Evolutionary conservation across 35 echinoderm and acorn worm genomes (phyloP).

Genomic region (Diadema setosum): DNA sequence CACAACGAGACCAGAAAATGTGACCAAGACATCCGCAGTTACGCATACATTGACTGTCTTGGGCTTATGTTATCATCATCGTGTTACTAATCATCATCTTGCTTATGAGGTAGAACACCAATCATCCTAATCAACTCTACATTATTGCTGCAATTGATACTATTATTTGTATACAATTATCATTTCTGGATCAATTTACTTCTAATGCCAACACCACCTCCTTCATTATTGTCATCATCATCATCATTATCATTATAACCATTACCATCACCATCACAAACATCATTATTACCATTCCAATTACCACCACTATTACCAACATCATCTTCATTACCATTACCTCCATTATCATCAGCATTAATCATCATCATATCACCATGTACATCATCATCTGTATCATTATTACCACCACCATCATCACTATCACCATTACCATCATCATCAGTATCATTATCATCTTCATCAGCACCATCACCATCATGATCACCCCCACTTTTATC

Average conservation of each 20-base stretch:
- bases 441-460: background rate
- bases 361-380: background rate
- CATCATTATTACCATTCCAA: background rate
- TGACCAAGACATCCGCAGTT: background rate
- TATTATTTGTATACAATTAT: too few relatives aligned
- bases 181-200: too few relatives aligned
- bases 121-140: too few relatives aligned
- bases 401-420: background rate
- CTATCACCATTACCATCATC: background rate
- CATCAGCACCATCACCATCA: background rate
- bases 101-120: too few relatives aligned
- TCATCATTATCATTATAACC: background rate
- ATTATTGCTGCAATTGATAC: too few relatives aligned
- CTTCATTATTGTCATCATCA: background rate
- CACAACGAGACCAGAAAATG: too few relatives aligned
- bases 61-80: too few relatives aligned
- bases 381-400: background rate
- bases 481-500: background rate
- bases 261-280: background rate
- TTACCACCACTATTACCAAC: background rate
- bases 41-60: background rate
- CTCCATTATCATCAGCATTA: background rate
- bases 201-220: background rate
- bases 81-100: too few relatives aligned
- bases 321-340: background rate